Evolutionary conservation across 2,888 invertebrate genomes (phyloP), one percentile per base, ranked within the genome.

Genomic region (Schizotus pectinicornis): DNA sequence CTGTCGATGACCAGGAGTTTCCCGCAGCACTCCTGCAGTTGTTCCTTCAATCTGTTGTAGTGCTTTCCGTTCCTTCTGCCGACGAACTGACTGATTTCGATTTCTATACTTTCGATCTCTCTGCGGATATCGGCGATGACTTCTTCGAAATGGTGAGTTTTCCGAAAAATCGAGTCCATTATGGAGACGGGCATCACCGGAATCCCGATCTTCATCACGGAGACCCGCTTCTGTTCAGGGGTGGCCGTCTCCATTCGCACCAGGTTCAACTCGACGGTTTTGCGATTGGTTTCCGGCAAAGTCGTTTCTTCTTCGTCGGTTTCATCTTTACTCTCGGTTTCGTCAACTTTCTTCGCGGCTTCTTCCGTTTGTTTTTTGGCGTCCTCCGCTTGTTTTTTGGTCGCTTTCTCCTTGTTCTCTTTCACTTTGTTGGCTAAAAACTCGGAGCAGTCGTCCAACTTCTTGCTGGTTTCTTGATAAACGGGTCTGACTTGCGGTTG

Each of bases 111-210:
- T 47, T 71, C 69, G 9, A 69, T 56, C 11, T 55, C 31, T 36
- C 66, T 61, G 8, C 67, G 61, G 12, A 65, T 64, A 1, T 59
- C 50, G 7, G 51, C 59, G 7, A 72, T 62, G 51, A 51, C 62
- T 6, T 49, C 41, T 7, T 58, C 51, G 3, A 36, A 43, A 22
- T 52, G 41, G 3, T 30, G 7, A 7, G 51, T 35, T 46, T 48
- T 58, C 9, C 38, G 34, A 9, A 37, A 13, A 6, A 68, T 54
- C 37, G 64, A 59, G 11, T 68, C 62, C 58, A 70, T 55, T 31
- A 70, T 61, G 6, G 64, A 69, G 6, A 63, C 68, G 0, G 72
- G 71, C 63, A 72, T 61, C 1, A 72, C 72, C 7, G 71, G 61
- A 5, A 72, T 64, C 6, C 71, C 72, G 3, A 67, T 53, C 63